phyloP scores from a whole-genome alignment of 2,797 vertebrate genomes.

The Notolepis coatsorum region DNA sequence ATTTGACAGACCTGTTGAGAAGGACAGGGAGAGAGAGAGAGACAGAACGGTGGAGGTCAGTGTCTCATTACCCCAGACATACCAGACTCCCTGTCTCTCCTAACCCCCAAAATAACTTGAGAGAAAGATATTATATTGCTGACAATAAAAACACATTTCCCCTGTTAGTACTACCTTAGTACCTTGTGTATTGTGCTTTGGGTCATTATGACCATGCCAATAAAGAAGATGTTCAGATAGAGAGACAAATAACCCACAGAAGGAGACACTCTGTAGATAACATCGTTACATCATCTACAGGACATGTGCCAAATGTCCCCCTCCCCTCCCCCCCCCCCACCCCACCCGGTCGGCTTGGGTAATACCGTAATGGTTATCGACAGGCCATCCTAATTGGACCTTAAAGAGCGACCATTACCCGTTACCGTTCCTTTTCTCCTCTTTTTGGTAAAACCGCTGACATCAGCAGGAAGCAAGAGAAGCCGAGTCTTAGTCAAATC shows the following conservation, averaged over 20 bases:
- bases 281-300: no score
- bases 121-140: no score
- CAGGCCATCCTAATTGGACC: not conserved
- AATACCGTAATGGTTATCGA: slow-evolving; percentile 48
- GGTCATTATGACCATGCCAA: no score
- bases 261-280: no score
- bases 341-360: no score
- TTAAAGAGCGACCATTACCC: slow-evolving; percentile 18
- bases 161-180: no score
- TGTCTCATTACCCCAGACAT: not conserved
- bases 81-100: slow-evolving; percentile 47
- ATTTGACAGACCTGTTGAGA: no score
- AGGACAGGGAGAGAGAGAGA: not conserved
- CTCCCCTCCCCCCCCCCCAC: no score
- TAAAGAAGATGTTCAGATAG: not conserved
- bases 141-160: no score
- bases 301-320: slow-evolving; percentile 37
- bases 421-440: no score
- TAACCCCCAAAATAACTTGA: slow-evolving; percentile 46
- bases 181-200: no score
- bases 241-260: not conserved
- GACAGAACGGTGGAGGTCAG: slow-evolving; percentile 21
- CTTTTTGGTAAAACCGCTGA: slow-evolving; percentile 17
- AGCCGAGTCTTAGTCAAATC: not conserved
- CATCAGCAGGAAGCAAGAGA: slow-evolving; percentile 30